Percentiles rank a stretch among this genome's conserved stretches.
phyloP scores from a whole-genome alignment of 2,797 vertebrate genomes.

The Platalea minor region DNA sequence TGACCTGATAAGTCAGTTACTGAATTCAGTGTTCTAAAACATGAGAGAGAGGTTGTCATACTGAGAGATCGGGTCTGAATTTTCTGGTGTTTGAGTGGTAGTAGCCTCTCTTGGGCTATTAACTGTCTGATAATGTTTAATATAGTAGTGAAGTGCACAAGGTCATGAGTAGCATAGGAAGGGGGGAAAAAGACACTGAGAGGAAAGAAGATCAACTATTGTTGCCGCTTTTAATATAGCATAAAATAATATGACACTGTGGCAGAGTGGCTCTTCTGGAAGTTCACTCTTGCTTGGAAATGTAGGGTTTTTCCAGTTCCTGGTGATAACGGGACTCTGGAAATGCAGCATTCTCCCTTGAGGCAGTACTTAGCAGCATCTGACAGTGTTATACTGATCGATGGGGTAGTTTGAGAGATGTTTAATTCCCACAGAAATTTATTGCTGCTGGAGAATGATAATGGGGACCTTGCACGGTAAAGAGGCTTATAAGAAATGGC shows the following conservation, averaged over 20 bases:
- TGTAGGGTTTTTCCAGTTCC: neutral
- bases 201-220: neutral
- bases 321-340: neutral
- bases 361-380: neutral
- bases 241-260: neutral
- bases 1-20: neutral
- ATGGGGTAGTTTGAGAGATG: neutral
- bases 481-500: neutral
- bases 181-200: neutral
- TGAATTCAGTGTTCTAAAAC: neutral
- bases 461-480: neutral
- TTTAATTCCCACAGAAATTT: slow-evolving; percentile 34
- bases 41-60: neutral
- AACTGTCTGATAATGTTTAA: neutral
- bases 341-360: neutral
- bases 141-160: neutral
- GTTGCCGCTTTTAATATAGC: neutral
- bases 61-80: neutral
- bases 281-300: neutral
- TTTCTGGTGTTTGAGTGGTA: neutral
- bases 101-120: neutral
- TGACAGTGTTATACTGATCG: neutral
- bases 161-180: neutral
- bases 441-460: slow-evolving; percentile 6
- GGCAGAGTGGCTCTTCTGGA: neutral